Conservation (phyloP, 2,797 vertebrate species). For the Psittacula derbiana region DNA sequence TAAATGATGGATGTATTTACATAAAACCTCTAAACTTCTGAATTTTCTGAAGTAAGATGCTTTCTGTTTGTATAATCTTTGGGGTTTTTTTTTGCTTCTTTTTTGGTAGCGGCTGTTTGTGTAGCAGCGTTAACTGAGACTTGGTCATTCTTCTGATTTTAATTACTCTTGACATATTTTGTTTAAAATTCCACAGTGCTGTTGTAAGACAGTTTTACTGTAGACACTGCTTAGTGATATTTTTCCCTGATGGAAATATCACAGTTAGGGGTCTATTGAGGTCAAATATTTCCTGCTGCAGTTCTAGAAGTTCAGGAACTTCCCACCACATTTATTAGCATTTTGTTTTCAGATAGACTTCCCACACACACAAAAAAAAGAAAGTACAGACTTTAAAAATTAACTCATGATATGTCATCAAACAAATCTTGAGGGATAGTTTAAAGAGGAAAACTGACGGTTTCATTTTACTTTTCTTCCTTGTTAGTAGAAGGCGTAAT, state of each 20-base stretch:
- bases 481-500: neutral
- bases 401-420: neutral
- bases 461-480: neutral
- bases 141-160: slow-evolving; percentile 53
- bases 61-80: neutral
- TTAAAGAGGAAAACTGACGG: neutral
- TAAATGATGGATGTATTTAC: neutral
- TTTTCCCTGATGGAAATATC: slow-evolving; percentile 60
- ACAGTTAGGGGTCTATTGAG: slow-evolving; percentile 47
- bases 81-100: neutral
- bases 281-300: slow-evolving; percentile 62
- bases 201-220: slow-evolving; percentile 60
- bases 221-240: slow-evolving; percentile 40
- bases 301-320: slow-evolving; percentile 56
- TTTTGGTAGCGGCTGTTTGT: slow-evolving; percentile 39
- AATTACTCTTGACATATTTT: slow-evolving; percentile 58
- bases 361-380: neutral
- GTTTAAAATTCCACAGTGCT: slow-evolving; percentile 58
- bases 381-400: neutral
- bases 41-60: neutral
- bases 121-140: neutral
- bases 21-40: neutral
- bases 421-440: neutral
- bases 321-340: slow-evolving; percentile 42
- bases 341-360: slow-evolving; percentile 46